Evolutionary conservation across 2,113 vertebrate genomes (phyloP).

Genomic region (Blennius ocellaris): DNA sequence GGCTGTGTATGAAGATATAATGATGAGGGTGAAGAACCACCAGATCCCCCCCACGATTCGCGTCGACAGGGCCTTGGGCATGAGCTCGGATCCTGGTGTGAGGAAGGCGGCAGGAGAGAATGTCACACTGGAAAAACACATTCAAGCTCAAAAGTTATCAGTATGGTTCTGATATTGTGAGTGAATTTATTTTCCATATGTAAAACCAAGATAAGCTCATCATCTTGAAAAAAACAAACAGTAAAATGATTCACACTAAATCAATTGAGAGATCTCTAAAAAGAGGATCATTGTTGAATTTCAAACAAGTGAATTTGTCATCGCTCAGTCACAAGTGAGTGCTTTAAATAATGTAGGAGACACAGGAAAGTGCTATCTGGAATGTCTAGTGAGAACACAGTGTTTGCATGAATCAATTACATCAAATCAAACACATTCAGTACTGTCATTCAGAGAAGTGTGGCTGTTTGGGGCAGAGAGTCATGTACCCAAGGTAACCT

Average conservation of each 20-base stretch:
- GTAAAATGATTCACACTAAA: constrained; percentile 21
- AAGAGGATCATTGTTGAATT: constrained; percentile 56
- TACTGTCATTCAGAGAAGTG: constrained; percentile 15
- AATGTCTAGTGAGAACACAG: constrained; percentile 19
- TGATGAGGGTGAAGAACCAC: constrained; percentile 99
- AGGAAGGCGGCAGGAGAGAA: constrained; percentile 48
- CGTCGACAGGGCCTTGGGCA: constrained; percentile 99
- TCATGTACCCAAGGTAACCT: constrained; percentile 99
- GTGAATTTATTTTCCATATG: constrained; percentile 17
- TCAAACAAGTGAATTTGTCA: constrained; percentile 50
- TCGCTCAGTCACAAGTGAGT: constrained; percentile 32
- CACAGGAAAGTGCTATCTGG: constrained; percentile 16
- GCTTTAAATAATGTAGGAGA: constrained; percentile 52
- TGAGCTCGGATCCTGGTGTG: constrained; percentile 94
- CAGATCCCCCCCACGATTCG: constrained; percentile 98
- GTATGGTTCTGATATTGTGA: constrained; percentile 26
- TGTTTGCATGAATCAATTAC: constrained; percentile 52
- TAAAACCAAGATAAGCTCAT: constrained; percentile 22
- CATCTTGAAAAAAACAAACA: constrained; percentile 25
- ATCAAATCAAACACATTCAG: constrained; percentile 49
- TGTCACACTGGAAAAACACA: constrained; percentile 42
- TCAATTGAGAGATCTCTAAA: constrained; percentile 42
- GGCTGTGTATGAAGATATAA: constrained; percentile 99
- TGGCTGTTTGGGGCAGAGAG: constrained; percentile 93
- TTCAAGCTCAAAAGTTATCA: constrained; percentile 27